Percentiles rank a stretch among this genome's conserved stretches.
These are phyloP conservation scores for Hafferia zeledoni DNA, from an alignment of 2,797 vertebrate species.

Conservation along the genomic window DNA sequence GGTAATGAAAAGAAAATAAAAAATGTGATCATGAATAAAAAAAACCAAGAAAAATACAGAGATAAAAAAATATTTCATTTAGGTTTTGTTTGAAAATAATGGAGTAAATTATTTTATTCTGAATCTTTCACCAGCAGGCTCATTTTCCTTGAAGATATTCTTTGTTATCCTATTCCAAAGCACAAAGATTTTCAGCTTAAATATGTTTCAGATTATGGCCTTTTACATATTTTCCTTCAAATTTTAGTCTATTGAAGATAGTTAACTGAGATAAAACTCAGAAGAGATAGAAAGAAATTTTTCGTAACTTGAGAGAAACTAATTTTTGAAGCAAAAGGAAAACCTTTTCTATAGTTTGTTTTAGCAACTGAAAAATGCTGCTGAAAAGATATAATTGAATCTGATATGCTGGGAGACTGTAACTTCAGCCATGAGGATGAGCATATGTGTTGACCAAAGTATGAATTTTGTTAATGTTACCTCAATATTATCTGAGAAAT, in stretches of 20 bases:
- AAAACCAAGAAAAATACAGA: background rate
- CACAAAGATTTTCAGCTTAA: background rate
- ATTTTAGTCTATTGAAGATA: background rate
- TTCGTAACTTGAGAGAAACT: background rate
- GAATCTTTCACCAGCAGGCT: background rate
- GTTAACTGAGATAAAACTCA: background rate
- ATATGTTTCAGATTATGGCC: background rate
- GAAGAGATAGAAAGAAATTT: background rate
- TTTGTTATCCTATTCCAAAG: background rate
- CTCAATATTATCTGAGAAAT: background rate
- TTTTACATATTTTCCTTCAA: background rate
- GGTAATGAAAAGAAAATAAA: constrained; percentile 7
- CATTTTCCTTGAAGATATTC: background rate
- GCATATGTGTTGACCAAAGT: background rate
- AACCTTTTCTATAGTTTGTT: background rate
- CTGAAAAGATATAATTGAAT: background rate
- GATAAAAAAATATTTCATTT: background rate
- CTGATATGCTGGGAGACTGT: background rate
- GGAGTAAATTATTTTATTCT: background rate
- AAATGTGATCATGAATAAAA: background rate
- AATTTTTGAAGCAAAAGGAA: background rate
- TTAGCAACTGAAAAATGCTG: background rate
- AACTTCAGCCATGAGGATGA: background rate
- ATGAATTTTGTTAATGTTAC: background rate
- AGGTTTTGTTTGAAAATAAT: background rate